These are phyloP conservation scores for Trichechus manatus DNA, from an alignment of 2,113 vertebrate species.

Conservation along the genomic window DNA sequence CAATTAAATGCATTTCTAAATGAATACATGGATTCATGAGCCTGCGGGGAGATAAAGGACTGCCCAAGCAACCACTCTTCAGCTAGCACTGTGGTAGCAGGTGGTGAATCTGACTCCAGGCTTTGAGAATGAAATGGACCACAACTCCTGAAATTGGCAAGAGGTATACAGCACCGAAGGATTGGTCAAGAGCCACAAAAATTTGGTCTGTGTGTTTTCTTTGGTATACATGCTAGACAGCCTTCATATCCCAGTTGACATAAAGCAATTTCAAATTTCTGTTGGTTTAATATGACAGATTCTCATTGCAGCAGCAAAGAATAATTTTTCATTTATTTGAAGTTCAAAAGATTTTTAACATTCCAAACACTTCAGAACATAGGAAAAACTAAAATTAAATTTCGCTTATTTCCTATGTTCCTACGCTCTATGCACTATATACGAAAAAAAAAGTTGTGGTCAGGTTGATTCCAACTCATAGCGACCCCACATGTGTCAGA, in stretches of 20 bases:
- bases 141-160: neutral
- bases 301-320: constrained; percentile 23
- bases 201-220: neutral
- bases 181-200: neutral
- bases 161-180: neutral
- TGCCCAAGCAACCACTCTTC: neutral
- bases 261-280: constrained; percentile 24
- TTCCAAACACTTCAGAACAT: neutral
- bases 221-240: neutral
- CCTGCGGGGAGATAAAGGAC: neutral
- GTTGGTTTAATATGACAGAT: constrained; percentile 4
- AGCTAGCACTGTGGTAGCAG: neutral
- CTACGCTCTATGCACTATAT: neutral
- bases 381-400: constrained; percentile 35
- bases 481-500: too few relatives aligned
- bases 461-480: too few relatives aligned
- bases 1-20: neutral
- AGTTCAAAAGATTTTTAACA: constrained; percentile 46
- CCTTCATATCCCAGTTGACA: neutral
- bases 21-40: neutral
- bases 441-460: too few relatives aligned
- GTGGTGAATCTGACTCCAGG: neutral
- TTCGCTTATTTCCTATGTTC: neutral
- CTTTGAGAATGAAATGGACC: neutral
- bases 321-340: constrained; percentile 8